These are phyloP conservation scores for Alca torda DNA, from an alignment of 2,797 vertebrate species.

Conservation along the genomic window DNA sequence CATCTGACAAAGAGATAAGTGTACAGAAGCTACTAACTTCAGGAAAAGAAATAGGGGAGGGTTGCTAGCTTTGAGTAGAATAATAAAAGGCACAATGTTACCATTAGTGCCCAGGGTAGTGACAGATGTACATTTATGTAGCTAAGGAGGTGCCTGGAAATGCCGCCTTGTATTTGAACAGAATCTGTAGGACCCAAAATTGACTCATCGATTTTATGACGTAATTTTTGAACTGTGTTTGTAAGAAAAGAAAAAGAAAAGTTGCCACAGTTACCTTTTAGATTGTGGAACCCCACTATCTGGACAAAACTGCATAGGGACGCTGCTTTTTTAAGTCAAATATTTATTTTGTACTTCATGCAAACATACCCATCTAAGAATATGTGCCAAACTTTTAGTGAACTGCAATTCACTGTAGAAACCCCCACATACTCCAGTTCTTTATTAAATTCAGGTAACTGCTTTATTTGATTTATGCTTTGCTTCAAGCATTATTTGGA, in stretches of 20 bases:
- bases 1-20: not conserved
- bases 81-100: not conserved
- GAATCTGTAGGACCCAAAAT: not conserved
- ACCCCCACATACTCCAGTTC: not conserved
- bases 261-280: not conserved
- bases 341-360: not conserved
- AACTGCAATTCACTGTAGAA: not conserved
- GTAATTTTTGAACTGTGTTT: not conserved
- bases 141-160: not conserved
- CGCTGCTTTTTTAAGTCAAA: not conserved
- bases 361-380: not conserved
- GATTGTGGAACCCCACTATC: not conserved
- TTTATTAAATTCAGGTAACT: not conserved
- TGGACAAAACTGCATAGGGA: not conserved
- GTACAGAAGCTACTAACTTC: not conserved
- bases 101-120: not conserved
- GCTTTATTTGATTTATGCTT: not conserved
- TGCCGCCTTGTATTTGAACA: not conserved
- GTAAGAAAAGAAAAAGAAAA: not conserved
- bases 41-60: not conserved
- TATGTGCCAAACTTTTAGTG: not conserved
- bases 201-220: not conserved
- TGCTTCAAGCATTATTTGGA: not conserved
- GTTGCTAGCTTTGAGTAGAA: not conserved
- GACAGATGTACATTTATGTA: not conserved